A percentile compares a stretch with the other conserved stretches of the same genome.
Evolutionary conservation across 2,888 invertebrate species (phyloP).

Genomic region (Lasioglossum oenotherae): DNA sequence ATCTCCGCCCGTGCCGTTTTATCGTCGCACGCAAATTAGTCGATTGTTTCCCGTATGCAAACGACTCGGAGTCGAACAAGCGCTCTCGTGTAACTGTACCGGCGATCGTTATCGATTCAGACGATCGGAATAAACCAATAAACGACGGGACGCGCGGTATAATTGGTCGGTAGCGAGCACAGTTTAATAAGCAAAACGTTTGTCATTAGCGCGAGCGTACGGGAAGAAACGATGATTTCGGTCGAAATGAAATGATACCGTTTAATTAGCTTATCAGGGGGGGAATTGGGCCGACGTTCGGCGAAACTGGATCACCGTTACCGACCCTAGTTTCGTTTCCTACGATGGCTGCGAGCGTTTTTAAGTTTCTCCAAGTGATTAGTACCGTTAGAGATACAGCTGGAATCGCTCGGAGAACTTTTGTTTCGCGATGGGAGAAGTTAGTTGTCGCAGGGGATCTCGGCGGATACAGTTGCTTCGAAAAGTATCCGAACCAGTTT

Average conservation of each 20-base stretch:
- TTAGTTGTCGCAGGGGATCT: background rate
- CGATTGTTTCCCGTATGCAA: constrained; percentile 27
- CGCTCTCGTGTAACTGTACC: background rate
- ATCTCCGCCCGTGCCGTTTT: background rate
- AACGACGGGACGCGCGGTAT: constrained; percentile 38
- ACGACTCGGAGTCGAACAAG: background rate
- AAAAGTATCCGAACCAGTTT: background rate
- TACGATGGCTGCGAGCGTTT: background rate
- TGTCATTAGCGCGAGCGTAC: constrained; percentile 23
- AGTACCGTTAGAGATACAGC: background rate
- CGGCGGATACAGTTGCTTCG: background rate
- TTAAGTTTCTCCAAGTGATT: constrained; percentile 14
- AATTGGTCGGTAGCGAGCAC: constrained; percentile 43
- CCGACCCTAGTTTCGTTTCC: constrained; percentile 1
- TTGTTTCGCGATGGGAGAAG: background rate
- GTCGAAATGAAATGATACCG: constrained; percentile 43
- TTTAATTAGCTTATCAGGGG: constrained; percentile 47
- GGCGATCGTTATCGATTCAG: constrained; percentile 30
- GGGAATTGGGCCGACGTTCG: constrained; percentile 23
- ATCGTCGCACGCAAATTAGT: background rate
- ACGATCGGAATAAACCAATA: constrained; percentile 36
- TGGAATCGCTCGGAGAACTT: background rate
- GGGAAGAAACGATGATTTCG: constrained; percentile 45
- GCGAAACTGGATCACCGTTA: constrained; percentile 39
- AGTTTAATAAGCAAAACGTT: constrained; percentile 58